phyloP scores from a whole-genome alignment of 2,797 vertebrate species.

The Anas georgica region DNA sequence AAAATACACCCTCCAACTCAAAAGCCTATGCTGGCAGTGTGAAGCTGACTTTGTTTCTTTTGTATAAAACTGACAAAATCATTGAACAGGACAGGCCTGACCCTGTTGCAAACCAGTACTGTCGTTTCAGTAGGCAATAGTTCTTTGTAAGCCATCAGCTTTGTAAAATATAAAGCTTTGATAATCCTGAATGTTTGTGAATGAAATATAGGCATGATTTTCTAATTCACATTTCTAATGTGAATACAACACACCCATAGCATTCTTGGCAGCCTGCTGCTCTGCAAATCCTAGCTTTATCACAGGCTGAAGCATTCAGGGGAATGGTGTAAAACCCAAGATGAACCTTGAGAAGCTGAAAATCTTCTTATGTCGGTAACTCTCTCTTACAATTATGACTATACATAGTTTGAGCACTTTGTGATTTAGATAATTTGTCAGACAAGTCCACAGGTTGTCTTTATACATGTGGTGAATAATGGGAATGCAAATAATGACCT shows the following conservation, averaged over 20 bases:
- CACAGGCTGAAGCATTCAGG: background rate
- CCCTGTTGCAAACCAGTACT: background rate
- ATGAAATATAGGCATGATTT: constrained; percentile 47
- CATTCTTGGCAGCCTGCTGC: background rate
- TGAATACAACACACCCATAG: background rate
- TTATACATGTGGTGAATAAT: background rate
- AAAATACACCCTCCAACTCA: background rate
- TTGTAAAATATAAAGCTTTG: constrained; percentile 10
- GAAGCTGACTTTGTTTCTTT: background rate
- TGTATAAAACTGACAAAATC: background rate
- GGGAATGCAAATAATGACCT: background rate
- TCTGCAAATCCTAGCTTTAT: constrained; percentile 31
- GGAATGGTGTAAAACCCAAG: constrained; percentile 30
- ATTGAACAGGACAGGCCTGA: constrained; percentile 8
- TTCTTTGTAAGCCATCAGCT: background rate
- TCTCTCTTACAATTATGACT: background rate
- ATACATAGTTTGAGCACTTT: background rate
- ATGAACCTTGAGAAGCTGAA: constrained; percentile 13
- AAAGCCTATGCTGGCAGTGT: background rate
- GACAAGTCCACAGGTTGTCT: background rate
- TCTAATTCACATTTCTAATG: background rate
- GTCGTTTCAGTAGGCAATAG: constrained; percentile 40
- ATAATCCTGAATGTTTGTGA: constrained; percentile 63
- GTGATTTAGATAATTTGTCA: background rate
- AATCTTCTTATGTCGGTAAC: background rate